These are phyloP conservation scores for Sorex fumeus DNA, from an alignment of 2,113 vertebrate species.

Conservation along the genomic window DNA sequence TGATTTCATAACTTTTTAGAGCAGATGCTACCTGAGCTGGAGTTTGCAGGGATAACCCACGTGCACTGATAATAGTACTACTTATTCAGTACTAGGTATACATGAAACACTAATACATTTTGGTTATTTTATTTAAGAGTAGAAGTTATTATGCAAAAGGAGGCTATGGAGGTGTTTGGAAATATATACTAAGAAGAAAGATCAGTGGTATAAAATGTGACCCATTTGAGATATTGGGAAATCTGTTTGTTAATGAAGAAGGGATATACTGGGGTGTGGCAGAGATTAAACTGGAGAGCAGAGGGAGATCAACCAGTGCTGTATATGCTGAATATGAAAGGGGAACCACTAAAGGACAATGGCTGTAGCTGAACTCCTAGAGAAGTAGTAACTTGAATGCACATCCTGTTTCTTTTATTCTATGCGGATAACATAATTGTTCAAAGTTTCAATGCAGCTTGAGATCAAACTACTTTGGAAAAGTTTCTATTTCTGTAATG, in stretches of 20 bases:
- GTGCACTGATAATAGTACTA: neutral
- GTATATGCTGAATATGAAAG: neutral
- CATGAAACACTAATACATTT: neutral
- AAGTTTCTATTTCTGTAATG: neutral
- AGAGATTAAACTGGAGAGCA: neutral
- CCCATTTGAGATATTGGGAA: neutral
- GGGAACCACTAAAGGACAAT: neutral
- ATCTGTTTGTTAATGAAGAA: neutral
- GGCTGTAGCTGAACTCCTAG: too few relatives aligned
- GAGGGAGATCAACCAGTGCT: neutral
- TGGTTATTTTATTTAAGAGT: neutral
- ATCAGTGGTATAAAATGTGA: neutral
- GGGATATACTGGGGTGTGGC: accelerated
- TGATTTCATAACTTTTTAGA: neutral
- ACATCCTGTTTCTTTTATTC: neutral
- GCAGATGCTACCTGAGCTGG: neutral
- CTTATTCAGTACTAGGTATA: neutral
- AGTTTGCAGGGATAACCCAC: neutral
- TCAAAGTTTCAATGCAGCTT: neutral
- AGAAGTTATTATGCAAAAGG: neutral
- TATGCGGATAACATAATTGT: neutral
- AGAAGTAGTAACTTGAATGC: neutral
- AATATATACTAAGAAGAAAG: conserved; percentile 20
- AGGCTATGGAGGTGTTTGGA: neutral
- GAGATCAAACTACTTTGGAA: conserved; percentile 48